phyloP scores from a whole-genome alignment of 2,113 vertebrate genomes.

The Urocitellus parryii region DNA sequence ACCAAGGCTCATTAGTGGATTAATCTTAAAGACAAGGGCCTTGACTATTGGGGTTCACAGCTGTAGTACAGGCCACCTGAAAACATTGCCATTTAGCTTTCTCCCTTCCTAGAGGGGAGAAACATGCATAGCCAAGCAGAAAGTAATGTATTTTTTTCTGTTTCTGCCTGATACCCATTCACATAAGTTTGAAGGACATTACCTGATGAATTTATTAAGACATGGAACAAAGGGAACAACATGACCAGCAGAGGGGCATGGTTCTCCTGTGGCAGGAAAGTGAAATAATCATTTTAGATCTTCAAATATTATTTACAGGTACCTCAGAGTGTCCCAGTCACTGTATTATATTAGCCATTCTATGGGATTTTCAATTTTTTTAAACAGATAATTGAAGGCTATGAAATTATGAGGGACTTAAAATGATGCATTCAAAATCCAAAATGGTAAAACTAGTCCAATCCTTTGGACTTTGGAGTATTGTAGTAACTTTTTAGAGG shows the following conservation, averaged over 20 bases:
- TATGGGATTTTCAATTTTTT: not conserved
- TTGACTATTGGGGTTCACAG: not conserved
- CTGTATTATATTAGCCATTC: not conserved
- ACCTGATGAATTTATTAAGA: constrained; percentile 9
- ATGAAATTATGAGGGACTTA: not conserved
- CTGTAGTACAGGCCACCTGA: not conserved
- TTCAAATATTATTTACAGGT: not conserved
- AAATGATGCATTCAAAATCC: not conserved
- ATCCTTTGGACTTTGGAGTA: not conserved
- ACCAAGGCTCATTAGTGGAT: not conserved
- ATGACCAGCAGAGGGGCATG: not conserved
- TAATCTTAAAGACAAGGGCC: constrained; percentile 30
- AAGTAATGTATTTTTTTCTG: constrained; percentile 60
- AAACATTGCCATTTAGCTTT: constrained; percentile 40
- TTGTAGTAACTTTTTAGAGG: not conserved
- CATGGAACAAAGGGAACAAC: not conserved
- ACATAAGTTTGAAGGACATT: constrained; percentile 41
- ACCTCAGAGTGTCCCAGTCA: not conserved
- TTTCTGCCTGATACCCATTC: constrained; percentile 31
- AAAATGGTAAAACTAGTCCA: not conserved
- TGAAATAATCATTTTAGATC: not conserved
- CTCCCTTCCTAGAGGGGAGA: constrained; percentile 56
- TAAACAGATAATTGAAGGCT: not conserved
- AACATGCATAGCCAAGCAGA: constrained; percentile 38
- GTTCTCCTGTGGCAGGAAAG: not conserved